Conservation (phyloP, 2,888 invertebrate species). For the Amphipoea lucens region DNA sequence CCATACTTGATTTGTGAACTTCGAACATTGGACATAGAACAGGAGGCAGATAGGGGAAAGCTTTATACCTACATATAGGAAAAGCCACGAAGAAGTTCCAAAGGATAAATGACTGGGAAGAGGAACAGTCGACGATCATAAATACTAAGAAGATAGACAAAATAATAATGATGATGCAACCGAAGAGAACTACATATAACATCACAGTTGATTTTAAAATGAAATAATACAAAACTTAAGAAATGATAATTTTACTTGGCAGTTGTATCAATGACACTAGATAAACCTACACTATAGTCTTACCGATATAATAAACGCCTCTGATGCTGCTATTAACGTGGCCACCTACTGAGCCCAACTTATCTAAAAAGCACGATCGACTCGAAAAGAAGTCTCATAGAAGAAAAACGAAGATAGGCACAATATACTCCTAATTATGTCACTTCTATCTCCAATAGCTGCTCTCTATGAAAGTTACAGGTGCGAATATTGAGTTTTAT, state of each 20-base stretch:
- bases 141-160: not conserved
- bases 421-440: not conserved
- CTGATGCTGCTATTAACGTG: not conserved
- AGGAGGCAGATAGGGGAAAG: not conserved
- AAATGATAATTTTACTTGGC: not conserved
- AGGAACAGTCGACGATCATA: not conserved
- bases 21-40: conserved; percentile 69
- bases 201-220: not conserved
- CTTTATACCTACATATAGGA: conserved; percentile 5
- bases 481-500: conserved; percentile 69
- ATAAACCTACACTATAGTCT: not conserved
- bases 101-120: not conserved
- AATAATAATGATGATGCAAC: not conserved
- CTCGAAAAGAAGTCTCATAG: not conserved
- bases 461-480: conserved; percentile 50
- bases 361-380: not conserved
- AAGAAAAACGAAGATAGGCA: conserved; percentile 34
- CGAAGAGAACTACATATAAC: not conserved
- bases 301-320: not conserved
- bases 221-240: not conserved
- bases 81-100: not conserved
- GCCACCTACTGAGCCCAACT: not conserved
- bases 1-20: conserved; percentile 79
- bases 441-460: conserved; percentile 35
- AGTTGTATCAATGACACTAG: not conserved